phyloP scores from a whole-genome alignment of 2,888 invertebrate species.

The Agrotis segetum region DNA sequence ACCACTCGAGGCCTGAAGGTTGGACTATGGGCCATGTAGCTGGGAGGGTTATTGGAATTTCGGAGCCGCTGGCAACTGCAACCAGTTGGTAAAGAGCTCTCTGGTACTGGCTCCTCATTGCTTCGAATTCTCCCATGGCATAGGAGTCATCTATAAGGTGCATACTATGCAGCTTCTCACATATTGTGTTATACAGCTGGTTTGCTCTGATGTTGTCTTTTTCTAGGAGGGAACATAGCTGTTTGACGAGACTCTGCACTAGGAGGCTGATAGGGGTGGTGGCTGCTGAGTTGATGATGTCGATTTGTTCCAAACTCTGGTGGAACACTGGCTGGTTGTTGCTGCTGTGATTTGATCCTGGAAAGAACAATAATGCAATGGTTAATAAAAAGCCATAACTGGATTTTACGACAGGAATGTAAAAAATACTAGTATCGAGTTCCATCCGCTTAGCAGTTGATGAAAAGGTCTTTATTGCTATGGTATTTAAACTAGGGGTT shows the following conservation, averaged over 20 bases:
- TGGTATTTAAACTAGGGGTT: too few relatives aligned
- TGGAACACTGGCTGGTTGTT: constrained; percentile 81
- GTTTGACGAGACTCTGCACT: constrained; percentile 93
- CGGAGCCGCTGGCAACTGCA: constrained; percentile 90
- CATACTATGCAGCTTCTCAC: constrained; percentile 93
- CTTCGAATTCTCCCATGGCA: constrained; percentile 93
- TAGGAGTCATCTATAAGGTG: constrained; percentile 93
- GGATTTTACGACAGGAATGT: too few relatives aligned
- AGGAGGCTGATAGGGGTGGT: constrained; percentile 93
- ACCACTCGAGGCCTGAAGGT: constrained; percentile 91
- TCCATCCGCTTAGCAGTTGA: too few relatives aligned
- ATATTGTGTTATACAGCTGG: constrained; percentile 92
- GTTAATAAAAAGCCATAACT: neutral
- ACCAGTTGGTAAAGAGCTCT: constrained; percentile 92
- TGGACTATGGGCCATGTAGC: constrained; percentile 89
- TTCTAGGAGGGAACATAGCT: constrained; percentile 92
- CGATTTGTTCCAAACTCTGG: constrained; percentile 82
- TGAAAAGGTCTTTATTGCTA: too few relatives aligned
- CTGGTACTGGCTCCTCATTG: constrained; percentile 93
- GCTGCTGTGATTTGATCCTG: constrained; percentile 79
- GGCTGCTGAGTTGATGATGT: constrained; percentile 80
- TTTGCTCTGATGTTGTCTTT: constrained; percentile 91
- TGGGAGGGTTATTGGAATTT: constrained; percentile 87
- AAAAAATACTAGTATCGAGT: too few relatives aligned
- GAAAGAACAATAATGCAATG: constrained; percentile 61